Percentiles rank a stretch among this genome's conserved stretches.
phyloP scores from a whole-genome alignment of 2,113 vertebrate genomes.

The Clarias macrocephalus region DNA sequence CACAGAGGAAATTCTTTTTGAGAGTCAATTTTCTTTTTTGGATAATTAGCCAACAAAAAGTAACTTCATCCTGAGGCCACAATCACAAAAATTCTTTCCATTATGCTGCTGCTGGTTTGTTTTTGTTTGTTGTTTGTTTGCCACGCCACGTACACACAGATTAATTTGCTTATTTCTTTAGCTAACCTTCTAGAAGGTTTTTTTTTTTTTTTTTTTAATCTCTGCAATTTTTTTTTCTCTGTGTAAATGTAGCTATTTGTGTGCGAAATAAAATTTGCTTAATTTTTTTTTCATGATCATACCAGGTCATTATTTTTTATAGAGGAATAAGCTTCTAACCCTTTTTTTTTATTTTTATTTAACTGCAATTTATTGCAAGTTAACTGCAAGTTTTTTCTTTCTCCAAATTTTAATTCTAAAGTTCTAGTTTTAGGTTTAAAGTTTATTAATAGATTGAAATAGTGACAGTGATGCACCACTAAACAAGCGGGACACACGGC shows the following conservation, averaged over 20 bases:
- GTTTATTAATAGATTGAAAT: not conserved
- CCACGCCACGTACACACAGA: not conserved
- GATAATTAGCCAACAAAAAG: too few species aligned
- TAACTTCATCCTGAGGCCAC: too few species aligned
- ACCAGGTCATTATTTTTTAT: not conserved
- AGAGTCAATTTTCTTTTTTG: too few species aligned
- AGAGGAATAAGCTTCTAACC: too few species aligned
- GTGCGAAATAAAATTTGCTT: not conserved
- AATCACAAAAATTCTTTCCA: not conserved
- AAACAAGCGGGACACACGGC: not conserved
- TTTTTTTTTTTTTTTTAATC: too few species aligned
- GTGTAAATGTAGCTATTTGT: not conserved
- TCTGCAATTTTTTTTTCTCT: too few species aligned
- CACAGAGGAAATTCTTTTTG: too few species aligned
- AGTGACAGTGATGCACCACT: not conserved
- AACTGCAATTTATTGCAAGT: too few species aligned
- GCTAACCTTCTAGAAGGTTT: not conserved
- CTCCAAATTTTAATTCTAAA: not conserved
- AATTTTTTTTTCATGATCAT: not conserved
- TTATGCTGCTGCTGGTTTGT: not conserved
- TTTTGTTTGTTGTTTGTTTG: too few species aligned
- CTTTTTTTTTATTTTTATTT: too few species aligned
- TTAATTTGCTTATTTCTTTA: not conserved
- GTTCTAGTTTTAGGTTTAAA: not conserved
- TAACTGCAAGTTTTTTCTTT: too few species aligned